A percentile compares a stretch with the other conserved stretches of the same genome.
phyloP scores from a whole-genome alignment of 2,888 invertebrate species.

The Agrilus cyanescens region DNA sequence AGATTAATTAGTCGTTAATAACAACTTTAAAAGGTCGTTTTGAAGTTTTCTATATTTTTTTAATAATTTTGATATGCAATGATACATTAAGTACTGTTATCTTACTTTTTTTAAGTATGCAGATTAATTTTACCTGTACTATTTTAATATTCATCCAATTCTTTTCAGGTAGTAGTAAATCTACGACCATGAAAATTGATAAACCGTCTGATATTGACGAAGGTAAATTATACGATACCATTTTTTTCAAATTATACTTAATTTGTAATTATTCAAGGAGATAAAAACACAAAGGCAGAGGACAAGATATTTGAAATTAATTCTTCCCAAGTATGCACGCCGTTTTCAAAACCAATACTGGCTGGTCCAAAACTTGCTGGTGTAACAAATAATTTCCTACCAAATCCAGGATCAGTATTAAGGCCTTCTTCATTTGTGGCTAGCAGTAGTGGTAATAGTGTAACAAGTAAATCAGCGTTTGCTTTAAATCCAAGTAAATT shows the following conservation, averaged over 20 bases:
- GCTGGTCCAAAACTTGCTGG: slow-evolving; percentile 6
- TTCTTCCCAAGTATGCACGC: slow-evolving; percentile 18
- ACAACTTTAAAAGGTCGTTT: neutral
- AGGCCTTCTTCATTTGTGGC: slow-evolving; percentile 22
- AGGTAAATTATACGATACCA: slow-evolving; percentile 17
- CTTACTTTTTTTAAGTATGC: neutral
- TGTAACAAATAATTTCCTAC: slow-evolving; percentile 13
- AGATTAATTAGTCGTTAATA: neutral
- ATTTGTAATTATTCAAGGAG: slow-evolving; percentile 2
- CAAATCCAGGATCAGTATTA: slow-evolving; percentile 9
- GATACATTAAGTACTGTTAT: slow-evolving; percentile 1
- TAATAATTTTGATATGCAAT: neutral
- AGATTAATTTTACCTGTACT: slow-evolving; percentile 5
- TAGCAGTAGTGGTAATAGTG: slow-evolving; percentile 10
- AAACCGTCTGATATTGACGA: slow-evolving; percentile 25
- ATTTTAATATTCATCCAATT: slow-evolving; percentile 3
- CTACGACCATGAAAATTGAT: slow-evolving; percentile 32
- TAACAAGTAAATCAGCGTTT: slow-evolving; percentile 20
- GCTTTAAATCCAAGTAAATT: slow-evolving; percentile 31
- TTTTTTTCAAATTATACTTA: no score
- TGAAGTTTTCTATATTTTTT: neutral
- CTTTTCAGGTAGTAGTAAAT: slow-evolving; percentile 19
- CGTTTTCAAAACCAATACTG: slow-evolving; percentile 7
- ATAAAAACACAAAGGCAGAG: slow-evolving; percentile 10
- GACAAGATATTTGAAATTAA: slow-evolving; percentile 19